Base-by-base conservation (phyloP, 2,113 vertebrate species). In the Noturus placidus region DNA sequence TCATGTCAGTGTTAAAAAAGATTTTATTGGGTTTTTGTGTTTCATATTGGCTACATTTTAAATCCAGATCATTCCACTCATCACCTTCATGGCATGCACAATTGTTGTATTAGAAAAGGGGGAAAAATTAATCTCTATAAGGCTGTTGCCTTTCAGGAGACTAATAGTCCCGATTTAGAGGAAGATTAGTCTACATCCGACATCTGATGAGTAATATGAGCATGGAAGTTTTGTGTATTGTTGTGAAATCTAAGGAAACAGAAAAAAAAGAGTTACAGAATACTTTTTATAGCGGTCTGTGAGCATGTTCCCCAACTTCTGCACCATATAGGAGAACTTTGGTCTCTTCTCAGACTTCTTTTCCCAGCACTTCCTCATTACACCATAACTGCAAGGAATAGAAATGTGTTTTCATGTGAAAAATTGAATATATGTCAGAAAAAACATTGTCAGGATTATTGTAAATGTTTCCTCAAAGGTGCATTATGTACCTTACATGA, bases 311-410 rank as follows among this genome's bases (percentile, higher is more conserved):
- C 97, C 97, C 79, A 99, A 95, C 19, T 96, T 94, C 90, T 96
- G 93, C 89, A 98, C 97, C 86, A 99, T 92, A 91, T 95, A 95
- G 52, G 96, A 97, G 95, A 99, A 99, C 87, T 98, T 96, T 0
- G 98, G 98, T 61, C 97, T 96, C 67, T 96, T 97, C 94, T 99
- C 98, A 89, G 96, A 99, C 91, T 98, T 99, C 93, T 99, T 97
- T 83, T 99, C 97, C 97, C 97, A 99, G 92, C 97, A 99, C 93
- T 97, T 99, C 94, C 96, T 96, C 97, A 99, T 99, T 89, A 99
- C 96, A 46, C 97, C 95, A 1, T 98, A 98, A 89, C 98, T 99
- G 90, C 76, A 89, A 85, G 80, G 92, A 85, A 86, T 33, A 56
- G 57, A 76, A 52, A 25, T 9, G 5, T 63, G n/a, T 4, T 70